Conservation (phyloP, 2,113 vertebrate genomes). For the Procavia capensis region DNA sequence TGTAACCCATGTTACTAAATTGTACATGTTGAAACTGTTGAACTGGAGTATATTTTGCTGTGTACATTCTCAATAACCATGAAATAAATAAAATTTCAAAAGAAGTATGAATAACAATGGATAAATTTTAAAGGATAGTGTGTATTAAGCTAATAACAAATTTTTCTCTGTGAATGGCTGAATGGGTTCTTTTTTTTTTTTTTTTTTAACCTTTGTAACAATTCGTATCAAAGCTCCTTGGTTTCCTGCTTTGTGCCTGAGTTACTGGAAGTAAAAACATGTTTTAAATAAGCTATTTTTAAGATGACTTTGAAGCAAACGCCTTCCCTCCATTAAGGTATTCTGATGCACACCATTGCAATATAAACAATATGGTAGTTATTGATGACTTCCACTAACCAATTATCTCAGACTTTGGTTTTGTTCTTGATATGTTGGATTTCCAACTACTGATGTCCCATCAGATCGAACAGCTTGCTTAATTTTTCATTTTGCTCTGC, state of each 20-base stretch:
- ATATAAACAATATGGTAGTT: neutral
- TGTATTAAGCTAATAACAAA: neutral
- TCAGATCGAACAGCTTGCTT: no score
- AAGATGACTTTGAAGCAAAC: constrained; percentile 7
- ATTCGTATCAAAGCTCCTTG: neutral
- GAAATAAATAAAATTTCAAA: no score
- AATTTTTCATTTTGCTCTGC: no score
- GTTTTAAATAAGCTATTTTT: constrained; percentile 20
- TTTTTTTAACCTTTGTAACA: neutral
- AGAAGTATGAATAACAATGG: neutral
- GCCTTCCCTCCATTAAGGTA: neutral
- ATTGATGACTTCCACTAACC: neutral
- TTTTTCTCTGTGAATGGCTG: constrained; percentile 2
- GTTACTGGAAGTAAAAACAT: constrained; percentile 39
- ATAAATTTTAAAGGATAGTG: constrained; percentile 36
- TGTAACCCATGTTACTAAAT: no score
- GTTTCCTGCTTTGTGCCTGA: neutral
- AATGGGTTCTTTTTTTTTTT: no score
- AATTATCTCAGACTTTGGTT: no score
- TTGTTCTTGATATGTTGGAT: no score
- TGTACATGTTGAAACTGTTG: no score
- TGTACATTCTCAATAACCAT: no score
- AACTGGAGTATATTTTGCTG: no score
- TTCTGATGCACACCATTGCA: neutral
- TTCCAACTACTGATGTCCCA: no score